These are phyloP conservation scores for Nemopilema nomurai DNA, from an alignment of 30 jellyfish, hydroid and myxozoan genomes.

Conservation along the genomic window DNA sequence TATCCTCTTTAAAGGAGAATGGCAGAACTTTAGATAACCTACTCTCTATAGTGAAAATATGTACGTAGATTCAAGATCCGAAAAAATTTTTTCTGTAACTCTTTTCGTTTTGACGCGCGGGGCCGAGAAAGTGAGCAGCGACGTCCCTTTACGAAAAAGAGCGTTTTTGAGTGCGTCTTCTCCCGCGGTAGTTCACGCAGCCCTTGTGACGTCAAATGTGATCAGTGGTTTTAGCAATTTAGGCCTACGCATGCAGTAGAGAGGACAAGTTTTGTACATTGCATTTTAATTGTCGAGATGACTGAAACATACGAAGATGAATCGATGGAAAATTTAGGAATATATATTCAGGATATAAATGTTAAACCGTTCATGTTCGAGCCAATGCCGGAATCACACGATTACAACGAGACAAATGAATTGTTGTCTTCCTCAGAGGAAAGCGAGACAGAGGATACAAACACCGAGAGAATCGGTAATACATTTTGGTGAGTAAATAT, in stretches of 20 bases:
- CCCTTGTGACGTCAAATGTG: not conserved
- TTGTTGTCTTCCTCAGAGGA: not conserved
- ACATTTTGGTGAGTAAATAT: conserved; percentile 13
- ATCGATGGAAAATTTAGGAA: not conserved
- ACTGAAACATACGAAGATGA: not conserved
- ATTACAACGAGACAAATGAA: not conserved
- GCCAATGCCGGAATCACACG: not conserved
- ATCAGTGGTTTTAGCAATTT: not conserved
- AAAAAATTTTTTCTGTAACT: not conserved
- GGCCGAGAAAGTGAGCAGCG: not conserved
- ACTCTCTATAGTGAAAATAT: not conserved
- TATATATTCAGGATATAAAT: not conserved
- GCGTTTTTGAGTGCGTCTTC: not conserved
- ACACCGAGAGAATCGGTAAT: conserved; percentile 29
- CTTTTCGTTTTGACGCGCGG: not conserved
- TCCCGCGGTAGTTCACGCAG: not conserved
- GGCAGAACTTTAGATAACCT: not conserved
- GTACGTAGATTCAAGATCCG: not conserved
- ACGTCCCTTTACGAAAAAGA: not conserved
- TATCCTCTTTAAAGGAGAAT: not conserved
- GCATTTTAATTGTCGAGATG: not conserved
- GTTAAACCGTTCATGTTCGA: not conserved
- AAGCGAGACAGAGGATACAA: conserved; percentile 6
- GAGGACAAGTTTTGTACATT: not conserved
- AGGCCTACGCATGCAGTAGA: not conserved